Evolutionary conservation across 1,140 invertebrate species (phyloP), one percentile per base, ranked within the genome.

Genomic region (Pseudomyrmex sp.): DNA sequence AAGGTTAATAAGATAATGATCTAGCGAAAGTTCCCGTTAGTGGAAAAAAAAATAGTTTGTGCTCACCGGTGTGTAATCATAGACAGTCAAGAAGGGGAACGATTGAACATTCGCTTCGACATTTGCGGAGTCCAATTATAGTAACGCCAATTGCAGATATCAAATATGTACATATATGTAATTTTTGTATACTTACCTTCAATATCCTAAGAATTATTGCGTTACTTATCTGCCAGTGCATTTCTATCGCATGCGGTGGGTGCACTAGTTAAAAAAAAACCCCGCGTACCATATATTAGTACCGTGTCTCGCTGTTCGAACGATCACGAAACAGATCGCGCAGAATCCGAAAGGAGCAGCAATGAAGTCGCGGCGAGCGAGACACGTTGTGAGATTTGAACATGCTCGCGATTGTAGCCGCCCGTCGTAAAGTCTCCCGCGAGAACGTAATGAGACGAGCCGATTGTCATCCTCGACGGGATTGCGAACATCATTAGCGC

Each of bases 201-300:
- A 9, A 13, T 20, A 8, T 58, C 2, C 52, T 18, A 15, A 15
- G 44, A 48, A 35, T 35, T 26, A 59, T 70, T 46, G 46, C 18
- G 26, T 48, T 72, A 48, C 5, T 18, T 80, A 20, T 15, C 20
- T 15, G 44, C 44, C 18, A 80, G 66, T 72, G 76, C 76, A 35
- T 80, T 80, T 48, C 76, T 59, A 66, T 58, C 76, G 35, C 68
- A 61, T 80, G 65, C 65, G 58, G 12, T 44, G 20, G 56, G 35
- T 80, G 76, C 54, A 35, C 54, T 23, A 20, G 7, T 35, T 77
- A 77, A 56, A 20, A 10, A 20, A 80, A 35, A 80, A 35, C 0
- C 76, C 76, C 65, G 2, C 54, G 66, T 80, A 80, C 76, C 76
- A 80, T 2, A 12, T 72, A 80, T 80, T 80, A 80, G 76, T 72